These are phyloP conservation scores for Nomada hirtipes DNA, from an alignment of 2,888 invertebrate species.

Conservation along the genomic window DNA sequence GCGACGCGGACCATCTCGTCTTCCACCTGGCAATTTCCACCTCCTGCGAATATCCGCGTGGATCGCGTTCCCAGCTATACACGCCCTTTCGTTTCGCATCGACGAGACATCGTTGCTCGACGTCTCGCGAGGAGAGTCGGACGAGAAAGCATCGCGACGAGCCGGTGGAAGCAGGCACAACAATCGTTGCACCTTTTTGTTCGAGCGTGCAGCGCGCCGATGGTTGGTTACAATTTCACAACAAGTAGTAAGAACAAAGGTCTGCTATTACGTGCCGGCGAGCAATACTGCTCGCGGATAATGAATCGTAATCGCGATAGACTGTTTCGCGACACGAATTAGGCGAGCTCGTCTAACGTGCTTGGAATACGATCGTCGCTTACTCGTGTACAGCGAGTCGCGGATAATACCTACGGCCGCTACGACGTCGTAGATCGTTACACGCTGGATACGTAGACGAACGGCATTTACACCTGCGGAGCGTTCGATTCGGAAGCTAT, in stretches of 20 bases:
- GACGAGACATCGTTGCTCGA: constrained; percentile 3
- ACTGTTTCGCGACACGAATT: constrained; percentile 60
- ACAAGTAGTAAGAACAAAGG: constrained; percentile 65
- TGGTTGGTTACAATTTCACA: constrained; percentile 55
- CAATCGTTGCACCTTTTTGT: constrained; percentile 50
- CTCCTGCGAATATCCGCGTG: background rate
- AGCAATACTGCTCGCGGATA: constrained; percentile 61
- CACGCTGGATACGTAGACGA: constrained; percentile 15
- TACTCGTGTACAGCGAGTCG: constrained; percentile 32
- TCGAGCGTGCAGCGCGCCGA: constrained; percentile 43
- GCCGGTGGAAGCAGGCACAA: background rate
- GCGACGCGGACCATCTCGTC: constrained; percentile 26
- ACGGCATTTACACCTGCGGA: constrained; percentile 62
- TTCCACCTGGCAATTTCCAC: constrained; percentile 17
- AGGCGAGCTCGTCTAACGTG: constrained; percentile 59
- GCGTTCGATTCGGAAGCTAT: constrained; percentile 54
- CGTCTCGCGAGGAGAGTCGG: background rate
- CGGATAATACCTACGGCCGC: constrained; percentile 39
- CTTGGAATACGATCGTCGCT: constrained; percentile 60
- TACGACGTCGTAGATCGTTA: constrained; percentile 29
- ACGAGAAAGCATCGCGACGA: background rate
- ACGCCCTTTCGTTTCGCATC: constrained; percentile 14
- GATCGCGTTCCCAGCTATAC: background rate
- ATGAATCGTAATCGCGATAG: constrained; percentile 67
- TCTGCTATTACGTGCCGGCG: constrained; percentile 53